A percentile compares a stretch with the other conserved stretches of the same genome.
These are phyloP conservation scores for Epinephelus lanceolatus DNA, from an alignment of 2,113 vertebrate species.

Conservation along the genomic window DNA sequence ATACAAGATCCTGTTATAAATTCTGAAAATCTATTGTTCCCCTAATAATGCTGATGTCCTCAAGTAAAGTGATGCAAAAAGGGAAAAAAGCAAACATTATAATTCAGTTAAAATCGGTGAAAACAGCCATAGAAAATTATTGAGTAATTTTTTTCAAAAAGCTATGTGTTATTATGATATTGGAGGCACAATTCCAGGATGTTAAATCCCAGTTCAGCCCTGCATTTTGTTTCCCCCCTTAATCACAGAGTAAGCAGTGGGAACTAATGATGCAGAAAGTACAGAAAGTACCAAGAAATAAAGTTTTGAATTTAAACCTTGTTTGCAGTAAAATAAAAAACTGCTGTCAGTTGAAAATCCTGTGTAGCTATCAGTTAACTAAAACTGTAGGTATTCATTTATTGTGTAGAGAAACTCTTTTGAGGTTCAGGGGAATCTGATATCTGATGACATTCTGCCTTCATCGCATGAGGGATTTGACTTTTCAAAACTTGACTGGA, in stretches of 20 bases:
- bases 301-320: neutral
- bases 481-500: constrained; percentile 29
- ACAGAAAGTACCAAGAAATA: neutral
- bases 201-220: neutral
- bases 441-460: constrained; percentile 3
- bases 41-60: neutral
- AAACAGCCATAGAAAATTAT: neutral
- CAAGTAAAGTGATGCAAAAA: neutral
- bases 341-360: neutral
- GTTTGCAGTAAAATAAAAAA: neutral
- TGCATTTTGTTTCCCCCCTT: neutral
- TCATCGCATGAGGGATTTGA: neutral
- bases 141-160: neutral
- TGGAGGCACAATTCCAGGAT: neutral
- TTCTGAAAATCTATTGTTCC: neutral
- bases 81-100: neutral
- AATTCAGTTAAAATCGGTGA: neutral
- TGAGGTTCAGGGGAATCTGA: constrained; percentile 10
- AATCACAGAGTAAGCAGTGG: neutral
- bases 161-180: neutral
- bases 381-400: neutral
- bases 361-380: constrained; percentile 1
- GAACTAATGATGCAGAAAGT: constrained; percentile 2
- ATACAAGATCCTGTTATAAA: neutral
- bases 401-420: neutral